phyloP scores from a whole-genome alignment of 1,140 invertebrate genomes.

The Charaxes varanes region DNA sequence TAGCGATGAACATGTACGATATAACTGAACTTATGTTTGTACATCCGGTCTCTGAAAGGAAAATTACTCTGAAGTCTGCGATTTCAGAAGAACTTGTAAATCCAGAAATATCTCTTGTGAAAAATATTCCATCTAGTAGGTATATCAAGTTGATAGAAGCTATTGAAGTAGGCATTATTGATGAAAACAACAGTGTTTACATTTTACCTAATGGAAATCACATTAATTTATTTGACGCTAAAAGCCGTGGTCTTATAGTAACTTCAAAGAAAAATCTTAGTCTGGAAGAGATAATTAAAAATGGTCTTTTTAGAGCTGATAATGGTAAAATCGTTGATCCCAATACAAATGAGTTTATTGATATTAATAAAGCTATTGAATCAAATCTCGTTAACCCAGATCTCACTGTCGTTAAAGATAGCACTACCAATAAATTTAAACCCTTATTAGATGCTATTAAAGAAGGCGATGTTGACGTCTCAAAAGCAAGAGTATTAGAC shows the following conservation, averaged over 20 bases:
- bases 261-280: slow-evolving; percentile 81
- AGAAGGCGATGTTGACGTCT: slow-evolving; percentile 85
- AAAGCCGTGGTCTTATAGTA: slow-evolving; percentile 83
- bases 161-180: slow-evolving; percentile 81
- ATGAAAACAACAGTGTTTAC: slow-evolving; percentile 82
- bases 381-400: slow-evolving; percentile 84
- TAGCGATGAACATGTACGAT: slow-evolving; percentile 89
- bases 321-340: slow-evolving; percentile 88
- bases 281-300: slow-evolving; percentile 85
- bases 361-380: slow-evolving; percentile 82
- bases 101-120: slow-evolving; percentile 85
- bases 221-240: slow-evolving; percentile 82
- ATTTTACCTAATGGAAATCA: slow-evolving; percentile 77
- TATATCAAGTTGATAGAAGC: slow-evolving; percentile 86
- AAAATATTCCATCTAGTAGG: slow-evolving; percentile 80
- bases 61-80: slow-evolving; percentile 86
- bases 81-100: slow-evolving; percentile 88
- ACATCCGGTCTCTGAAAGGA: slow-evolving; percentile 87
- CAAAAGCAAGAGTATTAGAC: slow-evolving; percentile 85
- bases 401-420: slow-evolving; percentile 85
- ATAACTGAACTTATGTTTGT: slow-evolving; percentile 81
- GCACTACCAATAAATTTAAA: slow-evolving; percentile 82
- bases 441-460: slow-evolving; percentile 84
- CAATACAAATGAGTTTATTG: slow-evolving; percentile 79
- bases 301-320: slow-evolving; percentile 83